Percentiles rank a stretch among this genome's conserved stretches.
Evolutionary conservation across 2,113 vertebrate genomes (phyloP).

Genomic region (Fregetta grallaria): DNA sequence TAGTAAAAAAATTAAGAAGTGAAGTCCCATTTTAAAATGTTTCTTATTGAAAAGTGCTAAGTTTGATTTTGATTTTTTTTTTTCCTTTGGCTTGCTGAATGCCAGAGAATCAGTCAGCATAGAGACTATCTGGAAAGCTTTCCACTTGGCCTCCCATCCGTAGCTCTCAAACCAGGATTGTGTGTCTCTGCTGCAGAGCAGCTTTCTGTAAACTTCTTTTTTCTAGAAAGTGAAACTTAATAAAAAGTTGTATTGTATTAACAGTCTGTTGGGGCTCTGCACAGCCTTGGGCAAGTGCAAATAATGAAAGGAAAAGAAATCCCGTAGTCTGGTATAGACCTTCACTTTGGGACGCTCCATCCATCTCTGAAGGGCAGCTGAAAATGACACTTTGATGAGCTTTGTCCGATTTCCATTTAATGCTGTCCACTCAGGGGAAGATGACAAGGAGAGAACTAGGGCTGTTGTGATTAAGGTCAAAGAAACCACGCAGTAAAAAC

Average conservation of each 20-base stretch:
- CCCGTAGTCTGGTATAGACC: not conserved
- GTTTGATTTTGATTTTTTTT: not conserved
- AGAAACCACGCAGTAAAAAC: not conserved
- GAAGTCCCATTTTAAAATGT: conserved; percentile 55
- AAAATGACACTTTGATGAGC: not conserved
- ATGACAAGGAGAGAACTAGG: not conserved
- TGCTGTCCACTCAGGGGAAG: not conserved
- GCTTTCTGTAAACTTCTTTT: not conserved
- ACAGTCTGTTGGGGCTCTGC: not conserved
- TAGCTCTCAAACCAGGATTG: conserved; percentile 3
- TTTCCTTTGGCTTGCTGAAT: conserved; percentile 13
- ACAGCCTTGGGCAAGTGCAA: conserved; percentile 23
- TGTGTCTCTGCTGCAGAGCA: conserved; percentile 25
- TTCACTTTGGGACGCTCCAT: not conserved
- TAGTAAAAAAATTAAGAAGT: conserved; percentile 56
- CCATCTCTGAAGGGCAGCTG: conserved; percentile 13
- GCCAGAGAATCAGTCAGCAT: conserved; percentile 5
- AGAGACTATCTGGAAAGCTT: conserved; percentile 20
- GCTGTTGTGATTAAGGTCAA: not conserved
- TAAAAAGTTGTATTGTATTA: conserved; percentile 14
- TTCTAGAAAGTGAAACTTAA: conserved; percentile 1
- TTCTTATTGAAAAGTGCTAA: conserved; percentile 34
- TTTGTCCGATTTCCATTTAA: not conserved
- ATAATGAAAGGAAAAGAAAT: not conserved
- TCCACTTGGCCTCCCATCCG: not conserved